Evolutionary conservation across 53 echinoderm and acorn worm species (phyloP).

Genomic region (Mesocentrotus franciscanus): DNA sequence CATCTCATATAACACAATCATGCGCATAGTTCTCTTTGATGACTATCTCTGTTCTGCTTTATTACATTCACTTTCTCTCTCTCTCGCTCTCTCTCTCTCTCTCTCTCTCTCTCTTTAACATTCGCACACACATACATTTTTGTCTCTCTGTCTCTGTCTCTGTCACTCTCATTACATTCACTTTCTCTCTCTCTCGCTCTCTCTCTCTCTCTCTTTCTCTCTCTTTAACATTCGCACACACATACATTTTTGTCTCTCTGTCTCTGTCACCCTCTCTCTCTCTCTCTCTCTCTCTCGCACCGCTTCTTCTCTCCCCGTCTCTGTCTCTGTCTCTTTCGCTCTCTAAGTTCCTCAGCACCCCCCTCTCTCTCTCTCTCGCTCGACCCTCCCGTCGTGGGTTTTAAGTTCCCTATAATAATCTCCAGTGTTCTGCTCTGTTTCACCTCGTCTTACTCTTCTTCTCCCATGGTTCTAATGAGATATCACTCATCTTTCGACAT

Average conservation of each 20-base stretch:
- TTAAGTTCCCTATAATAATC: constrained; percentile 21
- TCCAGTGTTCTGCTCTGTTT: constrained; percentile 33
- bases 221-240: too few relatives aligned
- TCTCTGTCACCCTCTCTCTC: neutral
- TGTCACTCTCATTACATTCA: neutral
- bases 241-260: neutral
- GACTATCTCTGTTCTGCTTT: too few relatives aligned
- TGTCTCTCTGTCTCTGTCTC: neutral
- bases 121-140: too few relatives aligned
- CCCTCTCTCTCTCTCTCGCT: neutral
- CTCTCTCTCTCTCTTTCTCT: neutral
- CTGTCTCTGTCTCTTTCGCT: neutral
- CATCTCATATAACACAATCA: too few relatives aligned
- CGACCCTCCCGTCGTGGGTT: neutral
- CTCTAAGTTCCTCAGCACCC: neutral
- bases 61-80: neutral
- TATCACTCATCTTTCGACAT: constrained; percentile 22
- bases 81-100: neutral
- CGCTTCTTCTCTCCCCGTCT: neutral
- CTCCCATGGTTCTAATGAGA: neutral
- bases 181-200: too few relatives aligned
- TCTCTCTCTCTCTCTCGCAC: neutral
- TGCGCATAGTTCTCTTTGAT: too few relatives aligned
- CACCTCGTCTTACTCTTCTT: constrained; percentile 19
- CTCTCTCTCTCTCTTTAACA: too few relatives aligned